phyloP scores from a whole-genome alignment of 2,888 invertebrate genomes.

The Pediacus dermestoides region DNA sequence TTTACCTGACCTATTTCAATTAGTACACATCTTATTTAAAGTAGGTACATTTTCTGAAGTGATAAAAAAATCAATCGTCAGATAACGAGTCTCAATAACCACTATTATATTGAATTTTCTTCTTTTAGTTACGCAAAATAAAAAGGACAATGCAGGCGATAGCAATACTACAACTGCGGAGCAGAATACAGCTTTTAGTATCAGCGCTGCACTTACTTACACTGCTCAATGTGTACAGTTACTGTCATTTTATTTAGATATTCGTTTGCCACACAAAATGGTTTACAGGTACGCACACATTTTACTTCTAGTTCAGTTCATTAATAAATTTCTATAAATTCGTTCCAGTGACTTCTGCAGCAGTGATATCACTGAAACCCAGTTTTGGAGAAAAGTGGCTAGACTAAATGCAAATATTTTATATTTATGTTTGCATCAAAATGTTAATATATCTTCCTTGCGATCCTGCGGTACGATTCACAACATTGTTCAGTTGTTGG shows the following conservation, averaged over 20 bases:
- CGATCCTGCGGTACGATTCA: constrained; percentile 68
- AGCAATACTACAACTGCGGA: constrained; percentile 57
- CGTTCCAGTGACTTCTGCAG: constrained; percentile 74
- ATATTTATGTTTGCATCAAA: constrained; percentile 74
- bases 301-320: background rate
- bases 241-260: constrained; percentile 78
- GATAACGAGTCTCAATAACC: too few relatives aligned
- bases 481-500: constrained; percentile 68
- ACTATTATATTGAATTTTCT: constrained; percentile 10
- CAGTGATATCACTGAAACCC: constrained; percentile 65
- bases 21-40: too few relatives aligned
- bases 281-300: constrained; percentile 57
- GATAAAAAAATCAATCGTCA: too few relatives aligned
- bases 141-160: constrained; percentile 51
- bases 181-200: constrained; percentile 67
- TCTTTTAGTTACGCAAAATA: constrained; percentile 55
- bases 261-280: constrained; percentile 72
- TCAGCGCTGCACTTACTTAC: constrained; percentile 79
- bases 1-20: too few relatives aligned
- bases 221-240: constrained; percentile 80
- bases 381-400: constrained; percentile 71
- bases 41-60: too few relatives aligned
- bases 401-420: constrained; percentile 77
- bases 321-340: too few relatives aligned
- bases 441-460: constrained; percentile 61